Conservation (phyloP, 2,888 invertebrate species). For the Lycia hirtaria region DNA sequence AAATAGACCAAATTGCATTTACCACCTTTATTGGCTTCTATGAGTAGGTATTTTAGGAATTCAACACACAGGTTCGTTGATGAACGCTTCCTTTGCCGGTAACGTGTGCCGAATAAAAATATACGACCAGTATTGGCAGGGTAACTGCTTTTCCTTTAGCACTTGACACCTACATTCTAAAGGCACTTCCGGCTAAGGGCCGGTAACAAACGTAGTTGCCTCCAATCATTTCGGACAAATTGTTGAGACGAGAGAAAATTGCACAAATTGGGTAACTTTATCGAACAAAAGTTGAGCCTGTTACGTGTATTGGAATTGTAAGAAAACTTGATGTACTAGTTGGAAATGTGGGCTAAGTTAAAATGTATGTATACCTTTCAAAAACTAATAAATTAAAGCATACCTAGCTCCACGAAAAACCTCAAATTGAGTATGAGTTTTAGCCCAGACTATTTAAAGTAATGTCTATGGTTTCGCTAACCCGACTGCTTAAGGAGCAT, state of each 20-base stretch:
- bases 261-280: background rate
- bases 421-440: too few species aligned
- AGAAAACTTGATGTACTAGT: too few species aligned
- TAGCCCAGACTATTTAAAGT: too few species aligned
- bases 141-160: conserved; percentile 20
- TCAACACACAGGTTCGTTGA: conserved; percentile 30
- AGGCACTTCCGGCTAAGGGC: conserved; percentile 6
- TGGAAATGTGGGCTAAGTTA: too few species aligned
- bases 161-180: conserved; percentile 10
- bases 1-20: conserved; percentile 2
- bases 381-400: too few species aligned
- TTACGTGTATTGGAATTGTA: too few species aligned
- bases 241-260: background rate
- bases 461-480: too few species aligned
- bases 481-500: too few species aligned
- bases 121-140: conserved; percentile 24
- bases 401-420: too few species aligned
- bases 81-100: conserved; percentile 28
- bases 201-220: conserved; percentile 6
- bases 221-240: conserved; percentile 1
- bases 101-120: conserved; percentile 36
- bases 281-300: background rate
- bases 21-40: background rate
- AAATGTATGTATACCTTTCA: too few species aligned
- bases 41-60: conserved; percentile 24